Base-by-base conservation (phyloP, 2,888 invertebrate species). In the Xestia xanthographa region DNA sequence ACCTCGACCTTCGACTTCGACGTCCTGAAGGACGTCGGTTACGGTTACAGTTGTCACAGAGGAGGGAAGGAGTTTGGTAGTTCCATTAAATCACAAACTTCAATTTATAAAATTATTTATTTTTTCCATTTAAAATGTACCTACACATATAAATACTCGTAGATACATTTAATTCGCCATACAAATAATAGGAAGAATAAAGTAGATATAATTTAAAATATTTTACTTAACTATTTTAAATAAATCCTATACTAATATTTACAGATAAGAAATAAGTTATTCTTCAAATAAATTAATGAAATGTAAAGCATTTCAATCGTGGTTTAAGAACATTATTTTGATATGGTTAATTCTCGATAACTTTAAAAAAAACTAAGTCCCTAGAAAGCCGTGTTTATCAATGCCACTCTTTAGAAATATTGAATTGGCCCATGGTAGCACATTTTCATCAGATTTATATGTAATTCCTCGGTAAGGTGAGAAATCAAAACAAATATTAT, bases 181-280 rank as follows among this genome's bases (percentile, higher is more conserved):
- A 83, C 72, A 84, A 77, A 77, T 81, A 84, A 69, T 83, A 79
- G 75, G 70, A 85, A 81, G 22, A 68, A 72, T 74, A 53, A 66
- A 66, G 3, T 56, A 67, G 43, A 68, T 63, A 63, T 12, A 41
- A 41, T 41, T 80, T 79, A 48, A 79, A 74, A 79, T 73, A 72
- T 66, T 73, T 58, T 22, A 22, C 34, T 34, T 60, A 77, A 1
- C 9, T 58, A 69, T 70, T 70, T 76, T 72, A 80, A 83, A 77
- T 81, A 78, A 62, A 50, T 66, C 73, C 45, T 83, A 80, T 1
- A 67, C 20, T 85, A 78, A 77, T 88, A 88, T 88, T 85, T 88
- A 88, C 88, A 88, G n/a, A 29, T 75, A 62, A 34, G 48, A 56
- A 60, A 75, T 75, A 72, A 74, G 34, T 82, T 75, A 78, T 29